A percentile compares a stretch with the other conserved stretches of the same genome.
Conservation (phyloP, 2,888 invertebrate species). For the Melinaea menophilus region DNA sequence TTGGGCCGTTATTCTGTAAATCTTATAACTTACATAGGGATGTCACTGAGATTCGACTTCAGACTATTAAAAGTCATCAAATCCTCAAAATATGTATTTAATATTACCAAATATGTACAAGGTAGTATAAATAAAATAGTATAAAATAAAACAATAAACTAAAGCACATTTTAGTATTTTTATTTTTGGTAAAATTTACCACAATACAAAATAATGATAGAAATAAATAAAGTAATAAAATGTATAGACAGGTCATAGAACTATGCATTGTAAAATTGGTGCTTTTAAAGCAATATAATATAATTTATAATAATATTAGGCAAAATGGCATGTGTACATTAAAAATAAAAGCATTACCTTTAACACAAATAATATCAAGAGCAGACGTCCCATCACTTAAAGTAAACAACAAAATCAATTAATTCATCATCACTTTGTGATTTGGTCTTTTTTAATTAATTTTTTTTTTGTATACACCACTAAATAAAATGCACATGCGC, state of each 20-base stretch:
- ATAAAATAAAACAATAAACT: constrained; percentile 53
- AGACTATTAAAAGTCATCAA: too few relatives aligned
- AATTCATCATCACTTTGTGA: constrained; percentile 73
- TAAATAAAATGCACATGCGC: constrained; percentile 63
- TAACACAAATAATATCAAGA: constrained; percentile 75
- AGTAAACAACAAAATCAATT: constrained; percentile 52
- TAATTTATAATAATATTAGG: constrained; percentile 78
- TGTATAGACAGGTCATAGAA: constrained; percentile 77
- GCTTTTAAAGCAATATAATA: constrained; percentile 78
- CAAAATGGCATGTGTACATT: constrained; percentile 78
- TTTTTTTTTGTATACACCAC: constrained; percentile 43
- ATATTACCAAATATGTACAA: constrained; percentile 6
- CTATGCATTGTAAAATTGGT: constrained; percentile 78
- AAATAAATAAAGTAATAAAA: constrained; percentile 78
- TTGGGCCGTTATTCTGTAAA: too few relatives aligned
- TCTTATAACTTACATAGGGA: too few relatives aligned
- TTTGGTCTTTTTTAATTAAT: constrained; percentile 60
- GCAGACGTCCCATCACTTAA: constrained; percentile 52
- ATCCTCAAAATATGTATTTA: not conserved
- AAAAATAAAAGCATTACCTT: constrained; percentile 75
- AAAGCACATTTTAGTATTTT: constrained; percentile 78
- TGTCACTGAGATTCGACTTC: too few relatives aligned
- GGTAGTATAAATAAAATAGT: constrained; percentile 8
- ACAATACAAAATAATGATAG: constrained; percentile 77
- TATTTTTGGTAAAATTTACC: constrained; percentile 79